Base-by-base conservation (phyloP, 2,888 invertebrate species). In the Teinopalpus imperialis region DNA sequence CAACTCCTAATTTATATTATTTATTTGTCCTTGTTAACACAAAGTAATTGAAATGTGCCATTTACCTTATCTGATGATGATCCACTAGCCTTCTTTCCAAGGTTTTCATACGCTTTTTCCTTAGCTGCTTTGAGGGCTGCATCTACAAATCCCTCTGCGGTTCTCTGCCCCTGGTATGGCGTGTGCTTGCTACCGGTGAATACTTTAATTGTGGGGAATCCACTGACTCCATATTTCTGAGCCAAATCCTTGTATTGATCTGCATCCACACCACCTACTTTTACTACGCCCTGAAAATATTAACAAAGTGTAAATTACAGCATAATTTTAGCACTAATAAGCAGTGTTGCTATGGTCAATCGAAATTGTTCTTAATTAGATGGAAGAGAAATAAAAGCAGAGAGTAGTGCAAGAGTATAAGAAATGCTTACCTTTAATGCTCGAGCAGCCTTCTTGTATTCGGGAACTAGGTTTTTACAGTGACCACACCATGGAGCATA, bases 401-500 rank as follows among this genome's bases (percentile, higher is more conserved):
- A 21, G 2, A 3, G 34, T 21, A 5, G 12, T 8, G 12, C n/a
- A 8, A 45, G 47, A 36, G 30, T 8, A 23, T 21, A n/a, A n/a
- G n/a, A 13, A 42, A 42, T 34, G 53, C 24, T 10, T 89, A 95
- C 96, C 92, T 97, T 98, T 0, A 99, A 83, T 0, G 97, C 98
- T 55, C 91, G 92, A 1, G 99, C 98, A 37, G 97, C 94, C 87
- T 98, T 98, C 51, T 94, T 93, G 83, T 98, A 99, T 72, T 98
- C 98, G 1, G 98, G 95, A 29, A 94, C 97, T 29, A 99, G 89
- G 50, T 91, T 92, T 76, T 98, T 93, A 80, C 99, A 96, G 69
- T 96, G 96, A 6, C 96, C 97, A 77, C 96, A 98, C 98, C 98
- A 99, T 0, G 98, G 98, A 0, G 99, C 98, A 77, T 91, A 98